Conservation (phyloP, 2,888 invertebrate genomes). For the Drosophila atroscutellata region DNA sequence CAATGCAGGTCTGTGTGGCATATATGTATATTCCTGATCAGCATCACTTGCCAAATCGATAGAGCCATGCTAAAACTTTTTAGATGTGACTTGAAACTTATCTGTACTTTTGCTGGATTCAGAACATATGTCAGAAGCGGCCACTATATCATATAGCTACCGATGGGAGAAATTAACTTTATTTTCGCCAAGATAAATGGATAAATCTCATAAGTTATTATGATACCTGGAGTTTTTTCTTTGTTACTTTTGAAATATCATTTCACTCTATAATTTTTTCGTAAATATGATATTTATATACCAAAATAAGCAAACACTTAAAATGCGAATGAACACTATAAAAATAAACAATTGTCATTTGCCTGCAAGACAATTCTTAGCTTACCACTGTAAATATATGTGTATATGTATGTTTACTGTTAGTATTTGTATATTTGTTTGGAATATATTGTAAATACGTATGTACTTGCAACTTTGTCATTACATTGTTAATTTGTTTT, state of each 20-base stretch:
- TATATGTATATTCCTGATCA: not conserved
- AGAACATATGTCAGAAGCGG: too few relatives aligned
- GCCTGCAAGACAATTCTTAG: not conserved
- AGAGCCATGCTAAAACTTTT: not conserved
- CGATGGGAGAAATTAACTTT: not conserved
- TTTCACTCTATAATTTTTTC: not conserved
- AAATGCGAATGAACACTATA: not conserved
- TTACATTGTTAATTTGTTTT: conserved; percentile 78
- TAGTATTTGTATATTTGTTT: conserved; percentile 4
- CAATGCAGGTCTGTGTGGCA: not conserved
- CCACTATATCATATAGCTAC: too few relatives aligned
- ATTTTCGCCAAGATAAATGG: not conserved
- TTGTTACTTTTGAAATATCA: not conserved
- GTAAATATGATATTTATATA: not conserved
- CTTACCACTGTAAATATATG: not conserved
- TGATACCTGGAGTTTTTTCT: not conserved
- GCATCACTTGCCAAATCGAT: not conserved
- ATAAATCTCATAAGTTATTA: not conserved
- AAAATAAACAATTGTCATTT: not conserved
- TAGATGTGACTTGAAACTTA: not conserved
- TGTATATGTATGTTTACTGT: not conserved
- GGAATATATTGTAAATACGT: conserved; percentile 12
- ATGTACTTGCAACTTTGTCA: conserved; percentile 69
- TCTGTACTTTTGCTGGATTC: not conserved
- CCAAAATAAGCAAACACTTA: not conserved